These are phyloP conservation scores for Oligia strigilis DNA, from an alignment of 2,888 invertebrate species.

Conservation along the genomic window DNA sequence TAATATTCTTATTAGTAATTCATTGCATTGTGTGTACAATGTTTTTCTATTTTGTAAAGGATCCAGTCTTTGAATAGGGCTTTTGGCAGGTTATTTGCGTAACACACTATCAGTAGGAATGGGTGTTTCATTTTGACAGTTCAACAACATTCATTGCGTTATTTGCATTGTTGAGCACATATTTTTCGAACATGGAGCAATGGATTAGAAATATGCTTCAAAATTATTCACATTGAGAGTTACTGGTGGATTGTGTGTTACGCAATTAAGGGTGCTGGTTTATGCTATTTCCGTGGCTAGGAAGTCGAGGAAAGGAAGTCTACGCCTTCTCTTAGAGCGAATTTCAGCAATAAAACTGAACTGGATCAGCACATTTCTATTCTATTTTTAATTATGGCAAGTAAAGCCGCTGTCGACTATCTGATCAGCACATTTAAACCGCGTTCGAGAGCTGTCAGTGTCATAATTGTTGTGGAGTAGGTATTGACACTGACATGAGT, in stretches of 20 bases:
- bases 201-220: too few species aligned
- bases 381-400: too few species aligned
- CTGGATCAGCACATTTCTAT: not conserved
- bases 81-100: too few species aligned
- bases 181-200: too few species aligned
- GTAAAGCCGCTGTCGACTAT: too few species aligned
- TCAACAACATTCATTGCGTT: too few species aligned
- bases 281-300: not conserved
- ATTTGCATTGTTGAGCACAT: too few species aligned
- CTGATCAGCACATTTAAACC: not conserved
- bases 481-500: not conserved
- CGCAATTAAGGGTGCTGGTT: too few species aligned
- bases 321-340: not conserved
- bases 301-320: not conserved
- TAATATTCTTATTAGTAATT: constrained; percentile 4
- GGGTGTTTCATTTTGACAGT: too few species aligned
- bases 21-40: not conserved
- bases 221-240: too few species aligned
- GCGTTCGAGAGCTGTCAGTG: not conserved
- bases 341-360: not conserved
- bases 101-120: too few species aligned
- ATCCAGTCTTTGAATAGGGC: not conserved
- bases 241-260: too few species aligned
- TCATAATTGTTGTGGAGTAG: not conserved
- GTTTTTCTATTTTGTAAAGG: not conserved